phyloP scores from a whole-genome alignment of 2,888 invertebrate species.

The Heteromurus nitidus region DNA sequence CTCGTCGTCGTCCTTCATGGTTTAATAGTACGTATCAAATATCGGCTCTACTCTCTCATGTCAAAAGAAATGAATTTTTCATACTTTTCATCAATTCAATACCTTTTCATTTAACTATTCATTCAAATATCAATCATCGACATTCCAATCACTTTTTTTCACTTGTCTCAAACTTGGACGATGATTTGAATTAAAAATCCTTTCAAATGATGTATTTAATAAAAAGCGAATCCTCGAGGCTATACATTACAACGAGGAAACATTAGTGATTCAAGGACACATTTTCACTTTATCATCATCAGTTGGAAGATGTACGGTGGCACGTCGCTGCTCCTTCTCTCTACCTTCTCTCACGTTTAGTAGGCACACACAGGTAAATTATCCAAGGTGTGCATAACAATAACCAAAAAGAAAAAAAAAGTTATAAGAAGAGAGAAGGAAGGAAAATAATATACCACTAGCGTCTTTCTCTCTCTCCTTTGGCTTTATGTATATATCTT shows the following conservation, averaged over 20 bases:
- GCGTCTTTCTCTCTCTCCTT: background rate
- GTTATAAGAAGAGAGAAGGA: too few species aligned
- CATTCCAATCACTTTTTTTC: slow-evolving; percentile 46
- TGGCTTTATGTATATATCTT: background rate
- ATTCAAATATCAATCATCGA: slow-evolving; percentile 54
- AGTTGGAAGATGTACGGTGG: slow-evolving; percentile 5
- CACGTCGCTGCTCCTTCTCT: too few species aligned
- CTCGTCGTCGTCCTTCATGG: too few species aligned
- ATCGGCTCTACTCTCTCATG: too few species aligned
- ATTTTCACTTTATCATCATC: slow-evolving; percentile 8
- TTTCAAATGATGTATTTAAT: slow-evolving; percentile 28
- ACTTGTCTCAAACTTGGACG: slow-evolving; percentile 15
- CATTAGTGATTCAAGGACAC: slow-evolving; percentile 35
- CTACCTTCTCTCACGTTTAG: too few species aligned
- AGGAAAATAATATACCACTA: too few species aligned
- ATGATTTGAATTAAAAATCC: slow-evolving; percentile 44
- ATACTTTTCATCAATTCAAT: slow-evolving; percentile 57
- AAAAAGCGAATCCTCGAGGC: slow-evolving; percentile 26
- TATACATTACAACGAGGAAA: background rate
- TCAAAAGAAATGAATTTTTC: slow-evolving; percentile 48
- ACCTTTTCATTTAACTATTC: slow-evolving; percentile 46
- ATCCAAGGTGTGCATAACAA: background rate
- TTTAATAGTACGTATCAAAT: too few species aligned
- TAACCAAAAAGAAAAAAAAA: background rate
- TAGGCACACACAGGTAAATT: background rate